Percentiles rank a stretch among this genome's conserved stretches.
Conservation (phyloP, 1,140 invertebrate genomes). For the Cydia fagiglandana region DNA sequence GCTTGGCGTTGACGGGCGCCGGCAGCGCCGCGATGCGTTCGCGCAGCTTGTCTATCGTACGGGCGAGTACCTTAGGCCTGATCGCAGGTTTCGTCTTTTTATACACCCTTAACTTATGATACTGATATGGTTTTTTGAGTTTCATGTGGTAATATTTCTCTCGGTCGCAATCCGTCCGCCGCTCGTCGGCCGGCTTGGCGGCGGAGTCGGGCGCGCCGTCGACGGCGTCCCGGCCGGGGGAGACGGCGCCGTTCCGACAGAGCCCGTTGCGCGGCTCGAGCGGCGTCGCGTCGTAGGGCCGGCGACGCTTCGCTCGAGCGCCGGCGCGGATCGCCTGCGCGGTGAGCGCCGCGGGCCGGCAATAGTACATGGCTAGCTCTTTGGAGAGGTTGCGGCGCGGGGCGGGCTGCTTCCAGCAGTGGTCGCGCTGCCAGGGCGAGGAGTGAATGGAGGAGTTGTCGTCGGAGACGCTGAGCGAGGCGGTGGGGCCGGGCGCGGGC, state of each 20-base stretch:
- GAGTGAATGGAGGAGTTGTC: constrained; percentile 93
- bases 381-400: constrained; percentile 86
- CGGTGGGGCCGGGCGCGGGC: constrained; percentile 55
- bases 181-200: constrained; percentile 53
- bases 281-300: constrained; percentile 71
- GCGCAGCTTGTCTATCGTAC: constrained; percentile 73
- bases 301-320: constrained; percentile 79
- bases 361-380: constrained; percentile 87
- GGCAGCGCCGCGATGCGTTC: constrained; percentile 71
- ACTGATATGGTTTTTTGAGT: constrained; percentile 76
- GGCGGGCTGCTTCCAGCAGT: constrained; percentile 90
- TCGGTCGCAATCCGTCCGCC: constrained; percentile 64
- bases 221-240: constrained; percentile 60
- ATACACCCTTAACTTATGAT: constrained; percentile 76
- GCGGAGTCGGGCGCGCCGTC: constrained; percentile 54
- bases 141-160: constrained; percentile 75
- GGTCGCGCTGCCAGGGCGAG: constrained; percentile 92
- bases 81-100: constrained; percentile 68
- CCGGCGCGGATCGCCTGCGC: constrained; percentile 68
- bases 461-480: constrained; percentile 86
- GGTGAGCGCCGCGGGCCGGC: constrained; percentile 80
- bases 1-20: constrained; percentile 69
- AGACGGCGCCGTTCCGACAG: constrained; percentile 54
- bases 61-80: constrained; percentile 64
- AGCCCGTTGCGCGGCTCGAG: constrained; percentile 53